Base-by-base conservation (phyloP, 1,140 invertebrate genomes). In the Halictus rubicundus region DNA sequence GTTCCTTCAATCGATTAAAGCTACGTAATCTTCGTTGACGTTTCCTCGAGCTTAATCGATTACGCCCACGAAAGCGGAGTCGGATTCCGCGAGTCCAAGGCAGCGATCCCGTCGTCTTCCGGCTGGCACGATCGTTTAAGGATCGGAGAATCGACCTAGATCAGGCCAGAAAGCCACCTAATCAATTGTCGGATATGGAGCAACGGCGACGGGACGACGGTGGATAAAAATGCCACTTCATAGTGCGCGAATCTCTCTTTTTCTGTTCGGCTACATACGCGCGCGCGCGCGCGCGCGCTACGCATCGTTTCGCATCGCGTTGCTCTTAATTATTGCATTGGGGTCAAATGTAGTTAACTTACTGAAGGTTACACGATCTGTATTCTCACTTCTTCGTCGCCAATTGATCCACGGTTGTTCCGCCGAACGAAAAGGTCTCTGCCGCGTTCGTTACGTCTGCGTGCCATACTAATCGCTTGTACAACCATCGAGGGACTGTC, bases 311-410 rank as follows among this genome's bases (percentile, higher is more conserved):
- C n/a, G n/a, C 21, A 21, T 88, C 81, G 87, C 87, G 89, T 90
- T 90, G 89, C 70, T 86, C 89, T 90, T 87, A 89, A 90, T 90
- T 88, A 87, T 87, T 87, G 79, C 81, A 90, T 90, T 89, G 88
- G 87, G 89, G 89, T 90, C 85, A 90, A 90, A 88, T 86, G 69
- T 86, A 86, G 81, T 89, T 89, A 88, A 89, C 73, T 84, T 81
- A 73, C 81, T 82, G 85, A 88, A 87, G 79, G 79, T 88, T 79
- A 86, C 46, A 63, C 65, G 42, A 63, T 61, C 27, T 52, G 46
- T 57, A 76, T 85, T 73, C 79, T 78, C 82, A 80, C 78, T 85
- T 85, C 52, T 57, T 2, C 49, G 72, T 81, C 19, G 52, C 59
- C 73, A 64, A 84, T 66, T 68, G 66, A 83, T 83, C 65, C 54